These are phyloP conservation scores for Plotosus lineatus DNA, from an alignment of 2,113 vertebrate species.

Conservation along the genomic window DNA sequence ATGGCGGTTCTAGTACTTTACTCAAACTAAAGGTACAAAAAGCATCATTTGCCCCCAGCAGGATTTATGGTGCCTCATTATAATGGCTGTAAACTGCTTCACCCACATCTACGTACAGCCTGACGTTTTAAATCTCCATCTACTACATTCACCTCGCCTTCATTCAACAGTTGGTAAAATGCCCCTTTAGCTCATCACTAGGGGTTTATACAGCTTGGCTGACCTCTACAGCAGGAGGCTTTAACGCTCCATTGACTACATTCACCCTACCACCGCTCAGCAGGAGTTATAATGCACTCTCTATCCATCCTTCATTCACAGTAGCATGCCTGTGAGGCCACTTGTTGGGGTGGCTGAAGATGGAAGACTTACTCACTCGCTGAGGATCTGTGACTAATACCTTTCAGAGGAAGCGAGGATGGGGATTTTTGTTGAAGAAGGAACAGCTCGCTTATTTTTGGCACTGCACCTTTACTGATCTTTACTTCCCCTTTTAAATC, in stretches of 20 bases:
- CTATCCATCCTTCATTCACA: slow-evolving; percentile 15
- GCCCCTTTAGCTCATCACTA: background rate
- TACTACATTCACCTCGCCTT: too few species aligned
- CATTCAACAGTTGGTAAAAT: too few species aligned
- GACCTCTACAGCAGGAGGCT: background rate
- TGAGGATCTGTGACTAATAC: slow-evolving; percentile 64
- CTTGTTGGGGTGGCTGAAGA: slow-evolving; percentile 30
- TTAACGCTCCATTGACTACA: background rate
- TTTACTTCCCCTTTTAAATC: slow-evolving; percentile 72
- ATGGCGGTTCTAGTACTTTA: background rate
- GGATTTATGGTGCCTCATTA: background rate
- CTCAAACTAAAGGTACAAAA: background rate
- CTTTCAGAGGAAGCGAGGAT: slow-evolving; percentile 45
- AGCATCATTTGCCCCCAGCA: background rate
- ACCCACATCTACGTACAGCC: too few species aligned
- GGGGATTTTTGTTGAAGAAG: slow-evolving; percentile 53
- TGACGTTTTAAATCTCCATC: too few species aligned
- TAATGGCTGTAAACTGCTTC: too few species aligned
- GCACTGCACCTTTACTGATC: slow-evolving; percentile 61
- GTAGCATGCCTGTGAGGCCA: slow-evolving; percentile 58
- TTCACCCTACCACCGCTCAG: background rate
- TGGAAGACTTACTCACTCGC: slow-evolving; percentile 51
- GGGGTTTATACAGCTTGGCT: background rate
- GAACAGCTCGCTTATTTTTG: slow-evolving; percentile 63
- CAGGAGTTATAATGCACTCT: background rate